A percentile compares a stretch with the other conserved stretches of the same genome.
These are phyloP conservation scores for Xyliphius kryptos DNA, from an alignment of 2,113 vertebrate genomes.

Conservation along the genomic window DNA sequence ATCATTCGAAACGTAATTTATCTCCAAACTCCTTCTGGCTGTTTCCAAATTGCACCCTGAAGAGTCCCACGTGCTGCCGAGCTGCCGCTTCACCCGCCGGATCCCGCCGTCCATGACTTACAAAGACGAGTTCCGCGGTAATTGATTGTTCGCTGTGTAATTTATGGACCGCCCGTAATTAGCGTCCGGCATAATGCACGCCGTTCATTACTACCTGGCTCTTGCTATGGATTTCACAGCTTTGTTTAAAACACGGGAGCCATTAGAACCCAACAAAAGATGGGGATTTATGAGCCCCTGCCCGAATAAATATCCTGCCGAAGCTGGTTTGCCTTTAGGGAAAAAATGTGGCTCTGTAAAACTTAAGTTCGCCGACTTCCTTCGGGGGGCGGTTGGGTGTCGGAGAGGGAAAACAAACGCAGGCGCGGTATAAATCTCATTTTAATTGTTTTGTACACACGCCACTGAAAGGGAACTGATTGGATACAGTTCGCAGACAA, in stretches of 20 bases:
- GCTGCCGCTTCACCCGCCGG: slow-evolving; percentile 50
- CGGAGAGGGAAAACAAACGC: slow-evolving; percentile 39
- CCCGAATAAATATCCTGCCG: slow-evolving; percentile 67
- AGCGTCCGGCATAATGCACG: slow-evolving; percentile 70
- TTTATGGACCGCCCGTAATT: slow-evolving; percentile 71
- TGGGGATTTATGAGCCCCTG: slow-evolving; percentile 67
- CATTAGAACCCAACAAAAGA: slow-evolving; percentile 70
- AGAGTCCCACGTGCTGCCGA: slow-evolving; percentile 52
- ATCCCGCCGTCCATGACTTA: slow-evolving; percentile 60
- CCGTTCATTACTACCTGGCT: slow-evolving; percentile 72
- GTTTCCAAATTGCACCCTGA: slow-evolving; percentile 54
- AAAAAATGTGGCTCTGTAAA: slow-evolving; percentile 78
- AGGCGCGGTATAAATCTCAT: slow-evolving; percentile 96
- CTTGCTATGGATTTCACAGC: slow-evolving; percentile 67
- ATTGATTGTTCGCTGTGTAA: slow-evolving; percentile 75
- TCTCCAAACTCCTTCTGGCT: slow-evolving; percentile 47
- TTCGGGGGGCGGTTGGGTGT: slow-evolving; percentile 65
- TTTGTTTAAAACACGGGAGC: slow-evolving; percentile 68
- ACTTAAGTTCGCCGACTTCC: slow-evolving; percentile 90
- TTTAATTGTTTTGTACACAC: slow-evolving; percentile 99
- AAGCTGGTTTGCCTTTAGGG: slow-evolving; percentile 76
- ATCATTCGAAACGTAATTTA: slow-evolving; percentile 58
- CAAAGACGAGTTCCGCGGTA: slow-evolving; percentile 64
- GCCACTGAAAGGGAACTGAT: slow-evolving; percentile 99
- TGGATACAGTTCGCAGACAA: slow-evolving; percentile 99